Conservation (phyloP, 1,140 invertebrate genomes). For the Diabrotica virgifera region DNA sequence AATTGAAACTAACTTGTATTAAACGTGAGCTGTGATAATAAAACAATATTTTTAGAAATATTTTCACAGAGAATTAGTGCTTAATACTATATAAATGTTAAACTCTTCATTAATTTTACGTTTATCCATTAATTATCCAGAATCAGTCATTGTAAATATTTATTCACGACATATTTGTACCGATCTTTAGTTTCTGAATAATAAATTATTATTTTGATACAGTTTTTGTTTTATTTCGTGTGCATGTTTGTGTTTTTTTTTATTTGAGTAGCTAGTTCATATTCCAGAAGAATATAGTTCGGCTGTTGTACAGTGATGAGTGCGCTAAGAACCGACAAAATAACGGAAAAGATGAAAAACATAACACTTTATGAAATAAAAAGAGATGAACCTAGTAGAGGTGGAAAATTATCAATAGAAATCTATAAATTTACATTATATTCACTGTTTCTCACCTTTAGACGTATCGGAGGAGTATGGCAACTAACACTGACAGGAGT, state of each 20-base stretch:
- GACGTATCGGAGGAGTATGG: too few relatives aligned
- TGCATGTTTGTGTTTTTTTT: conserved; percentile 4
- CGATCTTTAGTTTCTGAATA: conserved; percentile 7
- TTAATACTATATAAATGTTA: neutral
- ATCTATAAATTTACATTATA: too few relatives aligned
- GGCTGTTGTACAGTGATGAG: too few relatives aligned
- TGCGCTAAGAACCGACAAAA: too few relatives aligned
- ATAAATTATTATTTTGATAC: conserved; percentile 12
- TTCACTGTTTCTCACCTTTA: too few relatives aligned
- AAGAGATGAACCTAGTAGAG: too few relatives aligned
- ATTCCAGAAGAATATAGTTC: too few relatives aligned
- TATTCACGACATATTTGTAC: neutral
- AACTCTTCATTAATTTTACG: neutral
- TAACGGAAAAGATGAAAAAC: too few relatives aligned
- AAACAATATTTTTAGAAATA: conserved; percentile 15
- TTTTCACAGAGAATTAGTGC: conserved; percentile 18
- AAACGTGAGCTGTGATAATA: conserved; percentile 29
- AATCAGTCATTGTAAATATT: conserved; percentile 1
- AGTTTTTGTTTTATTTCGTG: conserved; percentile 6
- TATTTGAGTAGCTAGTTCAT: too few relatives aligned
- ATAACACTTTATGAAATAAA: too few relatives aligned
- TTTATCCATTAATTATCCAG: neutral
- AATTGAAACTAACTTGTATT: neutral
- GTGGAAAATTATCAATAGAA: too few relatives aligned
- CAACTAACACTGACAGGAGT: too few relatives aligned